These are phyloP conservation scores for Ciconia boyciana DNA, from an alignment of 2,113 vertebrate genomes.

Conservation along the genomic window DNA sequence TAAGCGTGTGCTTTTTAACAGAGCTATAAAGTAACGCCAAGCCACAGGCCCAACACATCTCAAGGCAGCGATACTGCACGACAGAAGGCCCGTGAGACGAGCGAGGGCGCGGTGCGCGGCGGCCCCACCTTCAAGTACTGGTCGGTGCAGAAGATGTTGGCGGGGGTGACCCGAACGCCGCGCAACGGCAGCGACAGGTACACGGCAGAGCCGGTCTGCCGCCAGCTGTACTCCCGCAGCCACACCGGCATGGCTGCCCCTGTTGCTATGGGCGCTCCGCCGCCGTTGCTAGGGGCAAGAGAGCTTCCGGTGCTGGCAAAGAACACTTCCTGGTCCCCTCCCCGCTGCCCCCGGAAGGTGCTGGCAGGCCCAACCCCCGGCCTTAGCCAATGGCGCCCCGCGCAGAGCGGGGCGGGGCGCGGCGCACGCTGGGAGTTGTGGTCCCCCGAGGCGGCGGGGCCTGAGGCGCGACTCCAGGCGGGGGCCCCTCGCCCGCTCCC, in stretches of 20 bases:
- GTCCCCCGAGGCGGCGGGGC: accelerated
- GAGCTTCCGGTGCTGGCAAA: not conserved
- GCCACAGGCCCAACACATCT: accelerated
- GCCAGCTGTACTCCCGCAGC: slow-evolving; percentile 83
- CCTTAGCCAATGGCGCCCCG: not conserved
- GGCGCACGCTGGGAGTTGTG: not conserved
- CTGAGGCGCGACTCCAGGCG: not conserved
- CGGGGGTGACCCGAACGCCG: slow-evolving; percentile 60
- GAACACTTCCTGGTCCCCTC: slow-evolving; percentile 17
- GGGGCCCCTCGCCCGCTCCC: too few relatives aligned
- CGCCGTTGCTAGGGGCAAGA: slow-evolving; percentile 22
- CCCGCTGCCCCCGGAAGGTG: not conserved
- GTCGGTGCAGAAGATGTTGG: slow-evolving; percentile 82
- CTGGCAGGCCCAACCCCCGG: not conserved
- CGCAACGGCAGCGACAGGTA: slow-evolving; percentile 81
- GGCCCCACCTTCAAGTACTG: slow-evolving; percentile 86
- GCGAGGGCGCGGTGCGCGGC: too few relatives aligned
- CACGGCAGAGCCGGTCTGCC: slow-evolving; percentile 75
- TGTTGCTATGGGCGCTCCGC: not conserved
- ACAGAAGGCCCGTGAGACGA: not conserved
- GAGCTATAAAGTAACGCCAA: accelerated
- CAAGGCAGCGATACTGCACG: accelerated
- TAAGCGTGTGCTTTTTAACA: not conserved
- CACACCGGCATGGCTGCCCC: slow-evolving; percentile 78
- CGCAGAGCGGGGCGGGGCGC: not conserved